These are phyloP conservation scores for Leptarthrus brevirostris DNA, from an alignment of 2,888 invertebrate species.

Conservation along the genomic window DNA sequence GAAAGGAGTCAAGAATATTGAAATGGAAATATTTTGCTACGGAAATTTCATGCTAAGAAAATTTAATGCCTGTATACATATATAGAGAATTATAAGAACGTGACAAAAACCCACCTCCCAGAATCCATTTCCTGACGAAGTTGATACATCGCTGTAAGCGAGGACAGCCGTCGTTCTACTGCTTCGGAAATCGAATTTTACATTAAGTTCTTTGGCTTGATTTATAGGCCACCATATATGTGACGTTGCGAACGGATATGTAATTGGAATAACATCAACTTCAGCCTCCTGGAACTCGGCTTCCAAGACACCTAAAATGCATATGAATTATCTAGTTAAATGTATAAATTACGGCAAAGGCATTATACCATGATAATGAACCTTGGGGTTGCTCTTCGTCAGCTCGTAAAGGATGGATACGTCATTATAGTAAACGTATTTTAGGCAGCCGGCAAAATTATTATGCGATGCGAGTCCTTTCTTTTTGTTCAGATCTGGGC, in stretches of 20 bases:
- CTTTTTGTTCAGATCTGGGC: slow-evolving; percentile 85
- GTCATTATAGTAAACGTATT: slow-evolving; percentile 94
- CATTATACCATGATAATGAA: slow-evolving; percentile 76
- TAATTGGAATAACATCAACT: slow-evolving; percentile 89
- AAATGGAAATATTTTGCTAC: too few species aligned
- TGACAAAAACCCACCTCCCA: slow-evolving; percentile 88
- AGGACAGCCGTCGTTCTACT: slow-evolving; percentile 85
- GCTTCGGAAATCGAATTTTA: slow-evolving; percentile 89
- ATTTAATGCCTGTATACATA: too few species aligned
- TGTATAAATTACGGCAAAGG: slow-evolving; percentile 51
- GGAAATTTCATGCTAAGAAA: too few species aligned
- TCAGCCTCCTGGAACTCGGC: slow-evolving; percentile 87
- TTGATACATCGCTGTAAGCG: slow-evolving; percentile 84
- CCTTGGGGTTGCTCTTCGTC: slow-evolving; percentile 86
- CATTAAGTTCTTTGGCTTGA: slow-evolving; percentile 77
- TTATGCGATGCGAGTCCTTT: slow-evolving; percentile 83
- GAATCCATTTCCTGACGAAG: slow-evolving; percentile 79
- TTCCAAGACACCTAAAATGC: slow-evolving; percentile 74
- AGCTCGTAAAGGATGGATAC: slow-evolving; percentile 90
- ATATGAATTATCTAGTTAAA: slow-evolving; percentile 35
- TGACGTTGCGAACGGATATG: slow-evolving; percentile 90
- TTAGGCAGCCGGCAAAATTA: slow-evolving; percentile 89
- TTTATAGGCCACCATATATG: slow-evolving; percentile 91
- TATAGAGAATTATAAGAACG: too few species aligned
- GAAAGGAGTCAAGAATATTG: too few species aligned